Evolutionary conservation across 2,888 invertebrate species (phyloP).

Genomic region (Dasypogon diadema): DNA sequence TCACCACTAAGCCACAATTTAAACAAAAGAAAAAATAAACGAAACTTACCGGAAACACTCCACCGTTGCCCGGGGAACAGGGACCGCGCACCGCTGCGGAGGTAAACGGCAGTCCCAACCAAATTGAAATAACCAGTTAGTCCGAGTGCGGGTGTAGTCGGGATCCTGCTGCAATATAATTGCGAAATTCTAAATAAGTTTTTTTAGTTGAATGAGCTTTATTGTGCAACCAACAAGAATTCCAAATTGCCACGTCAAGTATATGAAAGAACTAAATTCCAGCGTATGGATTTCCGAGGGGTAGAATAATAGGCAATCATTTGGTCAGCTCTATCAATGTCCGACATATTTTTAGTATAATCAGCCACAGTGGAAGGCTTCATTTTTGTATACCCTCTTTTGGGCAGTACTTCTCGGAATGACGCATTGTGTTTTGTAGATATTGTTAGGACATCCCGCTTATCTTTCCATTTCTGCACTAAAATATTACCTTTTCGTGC

Average conservation of each 20-base stretch:
- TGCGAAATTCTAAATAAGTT: constrained; percentile 7
- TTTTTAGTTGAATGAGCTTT: constrained; percentile 21
- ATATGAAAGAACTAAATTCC: constrained; percentile 31
- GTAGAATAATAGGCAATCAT: constrained; percentile 36
- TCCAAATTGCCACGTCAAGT: constrained; percentile 5
- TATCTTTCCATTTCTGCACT: too few relatives aligned
- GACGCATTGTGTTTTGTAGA: neutral
- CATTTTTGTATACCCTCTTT: constrained; percentile 2
- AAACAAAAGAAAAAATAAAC: too few relatives aligned
- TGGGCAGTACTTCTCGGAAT: neutral
- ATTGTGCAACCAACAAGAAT: constrained; percentile 13
- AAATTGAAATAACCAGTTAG: too few relatives aligned
- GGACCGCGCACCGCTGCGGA: too few relatives aligned
- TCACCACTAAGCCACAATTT: too few relatives aligned
- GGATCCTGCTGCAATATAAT: too few relatives aligned
- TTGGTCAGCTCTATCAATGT: constrained; percentile 26
- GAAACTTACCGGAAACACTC: too few relatives aligned
- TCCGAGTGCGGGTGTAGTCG: too few relatives aligned
- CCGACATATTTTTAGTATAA: constrained; percentile 34
- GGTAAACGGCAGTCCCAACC: too few relatives aligned
- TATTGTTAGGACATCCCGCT: too few relatives aligned
- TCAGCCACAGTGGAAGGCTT: neutral
- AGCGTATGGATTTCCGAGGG: constrained; percentile 26
- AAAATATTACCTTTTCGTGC: too few relatives aligned
- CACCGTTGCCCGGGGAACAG: too few relatives aligned